Conservation (phyloP, 2,888 invertebrate species). For the Ophraella communa region DNA sequence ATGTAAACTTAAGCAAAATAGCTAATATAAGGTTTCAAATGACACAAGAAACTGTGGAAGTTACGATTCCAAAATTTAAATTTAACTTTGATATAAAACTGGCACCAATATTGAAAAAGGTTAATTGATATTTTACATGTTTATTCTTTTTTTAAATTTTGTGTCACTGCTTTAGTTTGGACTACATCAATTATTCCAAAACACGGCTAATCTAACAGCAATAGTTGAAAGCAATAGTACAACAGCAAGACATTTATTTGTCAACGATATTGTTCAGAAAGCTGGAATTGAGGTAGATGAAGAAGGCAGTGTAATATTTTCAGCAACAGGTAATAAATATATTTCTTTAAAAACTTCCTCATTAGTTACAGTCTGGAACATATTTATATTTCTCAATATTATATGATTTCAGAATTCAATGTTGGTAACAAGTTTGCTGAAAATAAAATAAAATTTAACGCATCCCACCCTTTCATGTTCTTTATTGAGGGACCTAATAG, state of each 20-base stretch:
- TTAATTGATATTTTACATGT: conserved; percentile 51
- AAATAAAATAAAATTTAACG: conserved; percentile 68
- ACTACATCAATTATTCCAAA: conserved; percentile 74
- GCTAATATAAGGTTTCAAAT: conserved; percentile 66
- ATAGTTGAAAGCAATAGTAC: conserved; percentile 66
- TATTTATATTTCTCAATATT: neutral
- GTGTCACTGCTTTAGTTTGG: conserved; percentile 66
- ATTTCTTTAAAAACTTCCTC: too few relatives aligned
- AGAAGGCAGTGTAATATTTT: conserved; percentile 73
- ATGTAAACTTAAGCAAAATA: conserved; percentile 65
- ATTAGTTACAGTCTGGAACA: too few relatives aligned
- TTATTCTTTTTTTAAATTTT: neutral
- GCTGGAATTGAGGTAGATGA: conserved; percentile 80
- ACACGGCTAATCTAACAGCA: conserved; percentile 73
- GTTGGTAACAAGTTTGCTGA: conserved; percentile 77
- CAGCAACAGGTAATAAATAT: conserved; percentile 67
- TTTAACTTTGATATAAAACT: conserved; percentile 73
- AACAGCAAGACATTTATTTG: conserved; percentile 58
- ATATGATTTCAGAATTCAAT: conserved; percentile 63
- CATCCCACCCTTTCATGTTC: conserved; percentile 79
- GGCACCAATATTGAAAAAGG: conserved; percentile 67
- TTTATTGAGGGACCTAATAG: conserved; percentile 79
- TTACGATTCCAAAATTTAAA: conserved; percentile 76
- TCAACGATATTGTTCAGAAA: conserved; percentile 77
- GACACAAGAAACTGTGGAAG: conserved; percentile 66